Base-by-base conservation (phyloP, 1,140 invertebrate genomes). In the Drosophila baimaii region DNA sequence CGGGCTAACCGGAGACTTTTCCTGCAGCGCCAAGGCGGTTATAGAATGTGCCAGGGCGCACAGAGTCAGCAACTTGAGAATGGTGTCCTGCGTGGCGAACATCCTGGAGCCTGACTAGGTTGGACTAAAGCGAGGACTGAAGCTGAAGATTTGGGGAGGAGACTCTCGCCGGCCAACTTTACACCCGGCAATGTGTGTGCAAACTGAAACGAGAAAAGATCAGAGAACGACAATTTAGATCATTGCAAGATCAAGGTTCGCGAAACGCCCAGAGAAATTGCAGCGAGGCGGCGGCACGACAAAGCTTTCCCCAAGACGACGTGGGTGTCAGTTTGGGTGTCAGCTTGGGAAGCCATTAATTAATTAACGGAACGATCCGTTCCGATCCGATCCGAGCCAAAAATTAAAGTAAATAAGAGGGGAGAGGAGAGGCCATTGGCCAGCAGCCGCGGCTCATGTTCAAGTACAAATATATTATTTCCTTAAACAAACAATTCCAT, bases 31-130 rank as follows among this genome's bases (percentile, higher is more conserved):
- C 49, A 71, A 62, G 10, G 57, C 70, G 44, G 37, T 79, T 57
- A 89, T 84, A 76, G 78, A 89, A 77, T 91, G 90, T 21, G 90
- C 90, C 80, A 91, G 51, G 9, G 90, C 90, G 51, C 90, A 91
- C 13, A 91, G 68, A 3, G 83, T 88, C 33, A 91, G 68, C 31
- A 91, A 15, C 63, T 90, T 91, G 21, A 90, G 27, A 21, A 89
- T 88, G 21, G 83, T 81, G 13, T 72, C 78, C 70, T 75, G 79
- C 35, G 64, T 70, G 35, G 72, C 72, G 31, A 79, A 90, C 86
- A 91, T 91, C 46, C 63, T 75, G 33, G 5, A 41, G 41, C 21
- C 35, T 17, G 8, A 31, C n/a, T n/a, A n/a, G n/a, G 17, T 23
- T 5, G 9, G 9, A 13, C 27, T 33, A 10, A 19, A 19, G 7